Evolutionary conservation across 2,797 vertebrate species (phyloP), one percentile per base, ranked within the genome.

Genomic region (Thunnus albacares): DNA sequence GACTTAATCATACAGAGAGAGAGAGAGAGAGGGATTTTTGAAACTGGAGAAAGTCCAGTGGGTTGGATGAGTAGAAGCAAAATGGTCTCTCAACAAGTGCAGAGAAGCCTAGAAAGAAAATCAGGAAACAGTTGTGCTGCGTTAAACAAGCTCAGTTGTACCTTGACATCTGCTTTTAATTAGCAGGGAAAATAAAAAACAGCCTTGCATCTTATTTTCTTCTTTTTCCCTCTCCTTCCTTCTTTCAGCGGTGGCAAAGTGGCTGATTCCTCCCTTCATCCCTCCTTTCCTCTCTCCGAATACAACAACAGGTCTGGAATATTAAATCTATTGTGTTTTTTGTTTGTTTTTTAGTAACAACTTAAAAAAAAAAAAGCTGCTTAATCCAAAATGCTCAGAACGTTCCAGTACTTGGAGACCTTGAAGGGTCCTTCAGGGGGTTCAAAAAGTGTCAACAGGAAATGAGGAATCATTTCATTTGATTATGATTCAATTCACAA

Each of bases 141-240:
- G 60, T 80, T 77, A 64, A 88, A 88, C 81, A 86, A 82, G 87
- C 84, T 88, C 73, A n/a, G 81, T 81, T 79, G 58, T 74, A 89
- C 83, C 80, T 85, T 76, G 71, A 90, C 89, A 92, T 89, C 88
- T 92, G 90, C 82, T 88, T 85, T 89, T 87, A 90, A 92, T 92
- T 91, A 88, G 61, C 9, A 2, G 5, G 24, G 35, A 69, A 86
- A 87, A 86, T 58, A 66, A 72, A 79, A 82, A 81, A 69, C 77
- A 82, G 43, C 65, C 6, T 75, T 84, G 52, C 63, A 33, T 81
- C 45, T 82, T 71, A 41, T 76, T 63, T 72, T 64, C 52, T 63
- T 53, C 5, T 51, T 33, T 33, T 52, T 71, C 14, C 12, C n/a
- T 70, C 35, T 22, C 53, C 24, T 81, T 77, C 56, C 66, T 33